A percentile compares a stretch with the other conserved stretches of the same genome.
These are phyloP conservation scores for Synodontis membranacea DNA, from an alignment of 2,113 vertebrate genomes.

Conservation along the genomic window DNA sequence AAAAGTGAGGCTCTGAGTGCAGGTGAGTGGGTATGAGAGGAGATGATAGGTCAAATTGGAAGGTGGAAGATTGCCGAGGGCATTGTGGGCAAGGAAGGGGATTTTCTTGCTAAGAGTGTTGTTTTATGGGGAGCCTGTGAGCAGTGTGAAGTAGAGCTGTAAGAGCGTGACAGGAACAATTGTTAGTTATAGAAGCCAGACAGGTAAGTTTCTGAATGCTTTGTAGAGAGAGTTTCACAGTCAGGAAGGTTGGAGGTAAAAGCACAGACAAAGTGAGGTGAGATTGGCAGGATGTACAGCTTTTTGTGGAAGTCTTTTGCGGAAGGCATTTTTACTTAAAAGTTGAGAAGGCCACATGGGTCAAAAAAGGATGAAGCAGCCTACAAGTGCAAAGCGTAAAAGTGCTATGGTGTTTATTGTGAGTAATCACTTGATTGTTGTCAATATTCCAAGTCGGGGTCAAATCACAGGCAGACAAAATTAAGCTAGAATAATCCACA, in stretches of 20 bases:
- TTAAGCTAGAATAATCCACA: background rate
- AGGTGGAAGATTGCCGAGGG: background rate
- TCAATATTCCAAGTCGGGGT: background rate
- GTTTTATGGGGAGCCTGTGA: background rate
- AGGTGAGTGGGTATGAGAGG: background rate
- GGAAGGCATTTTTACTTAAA: background rate
- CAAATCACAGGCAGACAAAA: background rate
- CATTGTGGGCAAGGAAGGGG: background rate
- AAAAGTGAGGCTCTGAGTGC: background rate
- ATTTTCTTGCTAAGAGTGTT: background rate
- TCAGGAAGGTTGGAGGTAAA: background rate
- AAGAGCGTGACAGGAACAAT: background rate
- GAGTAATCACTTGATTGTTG: background rate
- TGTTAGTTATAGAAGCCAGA: slow-evolving; percentile 8
- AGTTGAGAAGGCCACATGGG: background rate
- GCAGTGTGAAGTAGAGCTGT: slow-evolving; percentile 1
- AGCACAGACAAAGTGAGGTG: too few species aligned
- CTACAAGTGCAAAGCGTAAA: background rate
- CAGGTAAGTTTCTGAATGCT: background rate
- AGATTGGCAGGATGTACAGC: background rate
- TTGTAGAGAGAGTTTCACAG: background rate
- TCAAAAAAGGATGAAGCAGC: background rate
- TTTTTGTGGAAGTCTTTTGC: background rate
- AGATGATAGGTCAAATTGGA: background rate
- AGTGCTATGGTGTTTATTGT: background rate